A percentile compares a stretch with the other conserved stretches of the same genome.
phyloP scores from a whole-genome alignment of 2,888 invertebrate genomes.

The Cephus sareptanus region DNA sequence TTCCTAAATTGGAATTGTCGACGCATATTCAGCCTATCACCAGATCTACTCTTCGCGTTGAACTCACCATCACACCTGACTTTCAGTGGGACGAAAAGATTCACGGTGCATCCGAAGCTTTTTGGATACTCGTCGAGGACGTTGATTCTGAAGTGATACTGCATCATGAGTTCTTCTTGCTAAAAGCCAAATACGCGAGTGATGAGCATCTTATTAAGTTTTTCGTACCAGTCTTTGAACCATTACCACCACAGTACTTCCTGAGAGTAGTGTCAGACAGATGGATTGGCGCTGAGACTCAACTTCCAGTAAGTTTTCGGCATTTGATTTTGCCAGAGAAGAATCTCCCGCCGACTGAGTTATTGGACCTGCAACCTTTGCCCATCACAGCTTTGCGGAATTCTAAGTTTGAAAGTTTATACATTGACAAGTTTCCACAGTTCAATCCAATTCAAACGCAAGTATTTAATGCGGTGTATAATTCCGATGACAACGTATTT shows the following conservation, averaged over 20 bases:
- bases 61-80: constrained; percentile 97
- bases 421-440: constrained; percentile 86
- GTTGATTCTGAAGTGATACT: constrained; percentile 90
- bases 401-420: constrained; percentile 85
- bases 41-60: constrained; percentile 89
- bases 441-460: constrained; percentile 99
- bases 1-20: constrained; percentile 94
- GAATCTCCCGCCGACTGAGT: constrained; percentile 96
- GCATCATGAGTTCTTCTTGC: constrained; percentile 89
- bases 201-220: constrained; percentile 98
- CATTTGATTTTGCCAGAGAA: constrained; percentile 98
- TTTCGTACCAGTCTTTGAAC: constrained; percentile 98
- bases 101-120: constrained; percentile 83
- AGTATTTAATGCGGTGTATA: constrained; percentile 98
- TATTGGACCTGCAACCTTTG: constrained; percentile 95
- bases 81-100: constrained; percentile 99
- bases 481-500: constrained; percentile 97
- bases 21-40: constrained; percentile 99
- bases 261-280: constrained; percentile 89
- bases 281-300: constrained; percentile 95
- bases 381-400: constrained; percentile 94
- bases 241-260: constrained; percentile 98
- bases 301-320: constrained; percentile 95
- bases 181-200: constrained; percentile 92
- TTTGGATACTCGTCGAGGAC: constrained; percentile 90